Conservation (phyloP, 2,797 vertebrate genomes). For the Spinus pinus region DNA sequence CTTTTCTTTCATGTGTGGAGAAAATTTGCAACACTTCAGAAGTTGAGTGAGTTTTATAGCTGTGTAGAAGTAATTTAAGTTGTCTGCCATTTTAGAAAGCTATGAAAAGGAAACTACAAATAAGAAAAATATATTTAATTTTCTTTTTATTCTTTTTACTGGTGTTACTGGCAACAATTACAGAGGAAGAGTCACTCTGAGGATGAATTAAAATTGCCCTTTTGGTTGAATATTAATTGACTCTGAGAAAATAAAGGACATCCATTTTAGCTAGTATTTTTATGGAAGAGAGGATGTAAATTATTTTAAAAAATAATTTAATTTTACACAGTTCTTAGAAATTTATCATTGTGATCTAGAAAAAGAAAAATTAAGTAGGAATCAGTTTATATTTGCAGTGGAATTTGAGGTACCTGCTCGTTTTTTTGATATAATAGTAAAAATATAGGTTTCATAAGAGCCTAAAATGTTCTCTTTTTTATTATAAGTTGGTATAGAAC, state of each 20-base stretch:
- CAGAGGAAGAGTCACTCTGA: background rate
- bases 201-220: background rate
- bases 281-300: background rate
- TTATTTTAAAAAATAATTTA: background rate
- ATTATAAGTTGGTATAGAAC: background rate
- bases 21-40: background rate
- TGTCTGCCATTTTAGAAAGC: background rate
- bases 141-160: background rate
- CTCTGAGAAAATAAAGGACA: background rate
- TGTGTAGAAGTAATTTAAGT: background rate
- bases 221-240: background rate
- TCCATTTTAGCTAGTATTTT: background rate
- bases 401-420: background rate
- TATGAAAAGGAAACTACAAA: background rate
- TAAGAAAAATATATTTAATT: background rate
- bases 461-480: background rate
- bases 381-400: background rate
- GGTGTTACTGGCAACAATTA: background rate
- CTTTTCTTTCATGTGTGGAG: background rate
- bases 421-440: background rate
- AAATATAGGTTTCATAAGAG: background rate
- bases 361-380: background rate
- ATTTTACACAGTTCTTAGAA: background rate
- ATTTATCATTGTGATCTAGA: background rate
- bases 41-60: fast-evolving